These are phyloP conservation scores for Mesodorylaimus sp. DNA, from an alignment of 2,888 invertebrate species.

Conservation along the genomic window DNA sequence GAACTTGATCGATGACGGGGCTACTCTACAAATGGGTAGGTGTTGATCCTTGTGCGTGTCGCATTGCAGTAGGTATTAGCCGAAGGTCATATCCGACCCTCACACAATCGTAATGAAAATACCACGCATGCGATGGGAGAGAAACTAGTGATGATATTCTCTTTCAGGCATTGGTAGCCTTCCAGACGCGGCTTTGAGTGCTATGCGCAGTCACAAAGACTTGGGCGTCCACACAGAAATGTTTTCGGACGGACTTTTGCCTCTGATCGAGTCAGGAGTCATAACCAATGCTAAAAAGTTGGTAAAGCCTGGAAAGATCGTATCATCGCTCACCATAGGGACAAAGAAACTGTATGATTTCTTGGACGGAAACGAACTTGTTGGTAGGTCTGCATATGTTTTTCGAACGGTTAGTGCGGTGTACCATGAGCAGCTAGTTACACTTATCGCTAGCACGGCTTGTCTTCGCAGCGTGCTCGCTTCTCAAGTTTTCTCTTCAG, in stretches of 20 bases:
- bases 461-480: no score
- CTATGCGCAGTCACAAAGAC: conserved; percentile 64
- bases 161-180: conserved; percentile 75
- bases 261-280: conserved; percentile 62
- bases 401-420: no score
- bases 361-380: conserved; percentile 85
- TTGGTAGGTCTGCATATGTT: no score
- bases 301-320: conserved; percentile 65
- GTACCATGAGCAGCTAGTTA: no score
- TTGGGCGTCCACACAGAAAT: conserved; percentile 90
- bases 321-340: conserved; percentile 78
- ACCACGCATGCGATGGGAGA: no score
- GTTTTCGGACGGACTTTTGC: conserved; percentile 83
- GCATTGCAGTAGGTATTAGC: no score
- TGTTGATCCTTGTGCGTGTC: no score
- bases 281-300: conserved; percentile 69
- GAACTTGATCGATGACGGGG: conserved; percentile 72
- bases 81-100: no score
- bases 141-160: no score
- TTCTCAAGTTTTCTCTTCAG: conserved; percentile 40
- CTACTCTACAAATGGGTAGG: conserved; percentile 69
- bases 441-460: no score
- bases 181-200: conserved; percentile 71
- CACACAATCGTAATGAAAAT: no score
- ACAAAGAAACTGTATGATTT: conserved; percentile 70